Conservation (phyloP, 2,113 vertebrate genomes). For the Hydrolagus affinis region DNA sequence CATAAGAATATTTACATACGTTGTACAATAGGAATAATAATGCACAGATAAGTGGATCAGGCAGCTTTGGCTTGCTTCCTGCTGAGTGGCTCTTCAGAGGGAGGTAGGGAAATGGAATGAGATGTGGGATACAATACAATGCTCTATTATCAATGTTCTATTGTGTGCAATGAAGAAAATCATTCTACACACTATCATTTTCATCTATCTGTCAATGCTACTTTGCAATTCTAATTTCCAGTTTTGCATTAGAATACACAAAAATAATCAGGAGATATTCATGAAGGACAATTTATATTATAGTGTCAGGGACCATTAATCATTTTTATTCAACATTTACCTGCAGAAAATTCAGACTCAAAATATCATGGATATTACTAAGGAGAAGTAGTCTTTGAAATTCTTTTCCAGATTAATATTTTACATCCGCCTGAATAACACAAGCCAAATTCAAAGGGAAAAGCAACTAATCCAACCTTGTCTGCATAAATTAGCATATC, state of each 20-base stretch:
- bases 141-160: slow-evolving; percentile 26
- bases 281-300: slow-evolving; percentile 50
- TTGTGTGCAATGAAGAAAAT: slow-evolving; percentile 36
- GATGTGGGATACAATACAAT: slow-evolving; percentile 22
- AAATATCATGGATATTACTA: slow-evolving; percentile 34
- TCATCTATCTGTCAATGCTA: slow-evolving; percentile 39
- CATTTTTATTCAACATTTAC: slow-evolving; percentile 39
- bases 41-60: neutral
- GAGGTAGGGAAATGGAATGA: neutral
- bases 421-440: slow-evolving; percentile 39
- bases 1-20: neutral
- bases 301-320: slow-evolving; percentile 51
- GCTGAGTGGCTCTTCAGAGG: slow-evolving; percentile 7
- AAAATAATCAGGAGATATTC: slow-evolving; percentile 42
- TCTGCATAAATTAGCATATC: slow-evolving; percentile 41
- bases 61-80: slow-evolving; percentile 23
- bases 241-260: slow-evolving; percentile 46
- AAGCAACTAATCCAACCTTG: slow-evolving; percentile 39
- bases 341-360: slow-evolving; percentile 39
- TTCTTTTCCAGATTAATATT: slow-evolving; percentile 45
- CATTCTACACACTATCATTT: slow-evolving; percentile 47
- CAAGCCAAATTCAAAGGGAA: slow-evolving; percentile 38
- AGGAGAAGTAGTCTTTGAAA: slow-evolving; percentile 43
- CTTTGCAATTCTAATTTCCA: slow-evolving; percentile 56
- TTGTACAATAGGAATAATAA: slow-evolving; percentile 18